phyloP scores from a whole-genome alignment of 2,888 invertebrate genomes.

The Dolichomitus sp. region DNA sequence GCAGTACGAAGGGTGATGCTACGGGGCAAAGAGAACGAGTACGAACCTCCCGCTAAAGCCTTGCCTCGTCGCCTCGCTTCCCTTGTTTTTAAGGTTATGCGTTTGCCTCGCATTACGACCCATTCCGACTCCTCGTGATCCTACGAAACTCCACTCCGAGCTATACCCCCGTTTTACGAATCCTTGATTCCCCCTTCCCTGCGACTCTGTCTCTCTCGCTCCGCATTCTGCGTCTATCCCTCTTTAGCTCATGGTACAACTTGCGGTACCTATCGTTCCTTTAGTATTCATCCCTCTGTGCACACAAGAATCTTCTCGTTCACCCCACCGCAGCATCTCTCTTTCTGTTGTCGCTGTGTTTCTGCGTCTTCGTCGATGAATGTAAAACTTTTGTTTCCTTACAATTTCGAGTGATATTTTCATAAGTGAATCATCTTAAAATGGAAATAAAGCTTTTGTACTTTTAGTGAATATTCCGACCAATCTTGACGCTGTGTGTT shows the following conservation, averaged over 20 bases:
- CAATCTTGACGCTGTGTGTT: not conserved
- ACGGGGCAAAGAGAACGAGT: conserved; percentile 18
- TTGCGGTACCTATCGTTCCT: conserved; percentile 42
- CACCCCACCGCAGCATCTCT: not conserved
- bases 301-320: conserved; percentile 44
- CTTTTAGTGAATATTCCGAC: not conserved
- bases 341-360: conserved; percentile 3
- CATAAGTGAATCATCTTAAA: not conserved
- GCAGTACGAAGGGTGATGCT: conserved; percentile 18
- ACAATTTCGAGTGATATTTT: conserved; percentile 9
- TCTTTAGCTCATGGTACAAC: conserved; percentile 4
- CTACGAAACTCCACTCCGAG: conserved; percentile 66
- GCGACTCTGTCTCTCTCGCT: conserved; percentile 51
- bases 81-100: conserved; percentile 84
- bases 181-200: conserved; percentile 76
- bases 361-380: conserved; percentile 11
- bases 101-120: conserved; percentile 82
- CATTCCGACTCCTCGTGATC: conserved; percentile 77
- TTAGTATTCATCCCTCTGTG: conserved; percentile 53
- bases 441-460: not conserved
- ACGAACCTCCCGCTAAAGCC: conserved; percentile 51
- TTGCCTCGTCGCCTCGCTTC: conserved; percentile 70
- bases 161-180: conserved; percentile 77
- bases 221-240: conserved; percentile 34
- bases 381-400: conserved; percentile 6